phyloP scores from a whole-genome alignment of 2,113 vertebrate genomes.

The Vombatus ursinus region DNA sequence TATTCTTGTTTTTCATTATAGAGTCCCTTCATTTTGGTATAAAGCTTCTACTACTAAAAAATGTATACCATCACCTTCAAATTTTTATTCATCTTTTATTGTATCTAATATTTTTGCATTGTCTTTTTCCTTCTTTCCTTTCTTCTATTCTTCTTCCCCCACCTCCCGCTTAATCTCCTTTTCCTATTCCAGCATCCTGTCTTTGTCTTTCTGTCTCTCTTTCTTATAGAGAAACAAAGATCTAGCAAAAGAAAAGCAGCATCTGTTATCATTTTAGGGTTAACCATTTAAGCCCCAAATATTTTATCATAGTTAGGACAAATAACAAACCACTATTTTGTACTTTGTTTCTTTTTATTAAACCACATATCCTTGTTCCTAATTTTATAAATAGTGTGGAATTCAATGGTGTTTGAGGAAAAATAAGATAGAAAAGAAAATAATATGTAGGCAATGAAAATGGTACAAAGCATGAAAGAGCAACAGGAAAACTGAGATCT shows the following conservation, averaged over 20 bases:
- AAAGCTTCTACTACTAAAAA: background rate
- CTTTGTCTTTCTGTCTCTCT: background rate
- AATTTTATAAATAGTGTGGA: background rate
- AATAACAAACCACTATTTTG: background rate
- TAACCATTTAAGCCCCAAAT: background rate
- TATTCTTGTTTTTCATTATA: background rate
- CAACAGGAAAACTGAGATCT: background rate
- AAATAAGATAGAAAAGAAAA: background rate
- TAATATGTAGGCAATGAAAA: background rate
- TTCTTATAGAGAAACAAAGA: conserved; percentile 4
- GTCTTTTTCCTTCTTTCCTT: background rate
- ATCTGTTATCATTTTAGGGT: background rate
- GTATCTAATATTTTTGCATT: background rate
- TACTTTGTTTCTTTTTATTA: background rate
- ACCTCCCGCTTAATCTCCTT: background rate
- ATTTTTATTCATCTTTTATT: background rate
- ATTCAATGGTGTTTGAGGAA: conserved; percentile 34
- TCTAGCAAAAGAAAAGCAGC: background rate
- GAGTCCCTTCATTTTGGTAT: background rate
- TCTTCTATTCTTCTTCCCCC: background rate
- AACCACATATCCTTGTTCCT: background rate
- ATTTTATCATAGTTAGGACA: background rate
- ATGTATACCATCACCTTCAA: background rate
- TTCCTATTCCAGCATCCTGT: background rate
- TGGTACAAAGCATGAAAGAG: background rate